Evolutionary conservation across 2,797 vertebrate species (phyloP), one percentile per base, ranked within the genome.

Genomic region (Arnoldichthys spilopterus): DNA sequence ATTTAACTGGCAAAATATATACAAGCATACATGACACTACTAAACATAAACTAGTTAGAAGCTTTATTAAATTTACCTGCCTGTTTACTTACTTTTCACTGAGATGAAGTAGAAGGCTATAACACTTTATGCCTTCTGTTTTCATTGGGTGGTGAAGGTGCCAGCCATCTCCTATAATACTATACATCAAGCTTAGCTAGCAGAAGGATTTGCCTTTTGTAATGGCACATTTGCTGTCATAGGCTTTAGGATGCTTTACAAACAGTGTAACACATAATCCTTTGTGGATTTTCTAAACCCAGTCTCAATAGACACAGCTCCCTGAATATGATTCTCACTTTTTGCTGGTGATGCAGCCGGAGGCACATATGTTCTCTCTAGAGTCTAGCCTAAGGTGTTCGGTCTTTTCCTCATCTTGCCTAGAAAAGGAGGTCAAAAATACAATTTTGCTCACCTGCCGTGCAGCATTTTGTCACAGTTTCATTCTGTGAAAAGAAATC

Each of bases 281-380:
- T 32, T 6, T 75, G n/a, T 2, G 20, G 15, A 47, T 67, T 34
- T 72, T 68, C 40, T 77, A 20, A 49, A 15, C 22, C 30, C 28
- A 47, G 59, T 47, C 26, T 66, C 49, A 56, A 30, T 30, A 73
- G 32, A 53, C 53, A 24, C 6, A 1, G 49, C 43, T 54, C 47
- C 28, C 43, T 30, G 12, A 22, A 73, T 54, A 64, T 76, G 22
- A 70, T 78, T 64, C 71, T 74, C 76, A 72, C 77, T 64, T 47
- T 74, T 54, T 32, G 58, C 49, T 30, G 24, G 45, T 51, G 45
- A 51, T 70, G 26, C 28, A 32, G 47, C 68, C 15, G 64, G 64
- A 24, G 64, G 64, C 24, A 32, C n/a, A 62, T 16, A 59, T 58
- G 69, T 72, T 47, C 76, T 62, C 66, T 75, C 49, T 66, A 73